Evolutionary conservation across 1,140 invertebrate species (phyloP), one percentile per base, ranked within the genome.

Genomic region (Camponotus pennsylvanicus): DNA sequence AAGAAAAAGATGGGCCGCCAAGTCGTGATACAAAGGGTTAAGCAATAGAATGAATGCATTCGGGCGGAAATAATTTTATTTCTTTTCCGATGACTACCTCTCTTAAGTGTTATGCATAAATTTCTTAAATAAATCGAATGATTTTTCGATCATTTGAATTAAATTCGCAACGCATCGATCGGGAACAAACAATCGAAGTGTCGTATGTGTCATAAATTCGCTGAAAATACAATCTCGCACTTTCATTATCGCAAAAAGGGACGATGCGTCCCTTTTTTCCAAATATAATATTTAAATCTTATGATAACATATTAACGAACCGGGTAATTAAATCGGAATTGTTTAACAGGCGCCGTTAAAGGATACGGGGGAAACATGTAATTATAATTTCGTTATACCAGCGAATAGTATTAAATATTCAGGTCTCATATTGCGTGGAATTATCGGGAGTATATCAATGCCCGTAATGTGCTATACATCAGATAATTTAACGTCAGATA

Each of bases 271-370:
- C 37, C 7, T 52, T 52, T 52, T 67, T 67, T 13, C 37, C 11
- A 61, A n/a, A 73, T 59, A 3, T 49, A 59, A 73, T 71, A 73
- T 59, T 82, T 42, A 82, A 82, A 82, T 45, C 27, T 59, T 13
- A 40, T 73, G 71, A 82, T 71, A 59, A 69, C 27, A n/a, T 37
- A 21, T 49, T 71, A 80, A 80, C 37, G 66, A 82, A 27, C 40
- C 11, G 13, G 52, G 2, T 82, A 82, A 82, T 82, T 82, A 82
- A 70, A 73, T 80, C n/a, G 34, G 21, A 80, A 69, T 82, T 82
- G 67, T 71, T 82, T 59, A 73, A 71, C 55, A 45, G 27, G 27
- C 27, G 27, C 21, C 45, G 27, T 57, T 73, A 61, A 37, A 73
- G 79, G 11, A 82, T 34, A 6, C 66, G 15, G 34, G 49, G 52